These are phyloP conservation scores for Ornithoptera alexandrae DNA, from an alignment of 2,888 invertebrate species.

Conservation along the genomic window DNA sequence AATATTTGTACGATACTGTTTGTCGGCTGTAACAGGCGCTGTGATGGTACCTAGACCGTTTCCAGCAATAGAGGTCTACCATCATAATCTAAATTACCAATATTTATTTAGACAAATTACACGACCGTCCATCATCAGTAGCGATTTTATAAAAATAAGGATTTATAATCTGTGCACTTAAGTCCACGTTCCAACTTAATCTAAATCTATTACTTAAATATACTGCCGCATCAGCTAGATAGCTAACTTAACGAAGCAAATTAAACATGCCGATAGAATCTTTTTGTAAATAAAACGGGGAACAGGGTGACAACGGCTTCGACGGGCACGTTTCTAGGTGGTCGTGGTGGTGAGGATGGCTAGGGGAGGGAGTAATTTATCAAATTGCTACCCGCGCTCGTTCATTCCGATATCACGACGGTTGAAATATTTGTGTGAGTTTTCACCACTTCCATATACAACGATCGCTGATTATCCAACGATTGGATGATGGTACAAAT, in stretches of 20 bases:
- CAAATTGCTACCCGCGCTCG: slow-evolving; percentile 41
- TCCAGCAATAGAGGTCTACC: too few species aligned
- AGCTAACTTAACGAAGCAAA: slow-evolving; percentile 32
- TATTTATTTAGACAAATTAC: too few species aligned
- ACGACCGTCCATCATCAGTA: too few species aligned
- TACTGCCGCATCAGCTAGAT: slow-evolving; percentile 24
- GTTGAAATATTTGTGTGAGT: slow-evolving; percentile 2
- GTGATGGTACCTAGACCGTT: too few species aligned
- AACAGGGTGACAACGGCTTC: slow-evolving; percentile 36
- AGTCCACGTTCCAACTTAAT: slow-evolving; percentile 1
- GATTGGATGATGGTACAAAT: neutral
- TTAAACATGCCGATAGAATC: slow-evolving; percentile 34
- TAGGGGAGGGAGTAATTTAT: slow-evolving; percentile 40
- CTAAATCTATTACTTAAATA: slow-evolving; percentile 26
- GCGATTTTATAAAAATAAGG: neutral
- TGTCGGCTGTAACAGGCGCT: too few species aligned
- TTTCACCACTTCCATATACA: slow-evolving; percentile 8
- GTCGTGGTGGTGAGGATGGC: too few species aligned
- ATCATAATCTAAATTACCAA: too few species aligned
- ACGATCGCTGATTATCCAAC: neutral
- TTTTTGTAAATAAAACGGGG: slow-evolving; percentile 34
- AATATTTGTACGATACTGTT: too few species aligned
- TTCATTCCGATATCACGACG: slow-evolving; percentile 18
- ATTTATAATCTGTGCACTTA: neutral
- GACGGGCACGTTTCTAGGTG: slow-evolving; percentile 36